phyloP scores from a whole-genome alignment of 1,140 invertebrate genomes.

The Drosophila setifemur region DNA sequence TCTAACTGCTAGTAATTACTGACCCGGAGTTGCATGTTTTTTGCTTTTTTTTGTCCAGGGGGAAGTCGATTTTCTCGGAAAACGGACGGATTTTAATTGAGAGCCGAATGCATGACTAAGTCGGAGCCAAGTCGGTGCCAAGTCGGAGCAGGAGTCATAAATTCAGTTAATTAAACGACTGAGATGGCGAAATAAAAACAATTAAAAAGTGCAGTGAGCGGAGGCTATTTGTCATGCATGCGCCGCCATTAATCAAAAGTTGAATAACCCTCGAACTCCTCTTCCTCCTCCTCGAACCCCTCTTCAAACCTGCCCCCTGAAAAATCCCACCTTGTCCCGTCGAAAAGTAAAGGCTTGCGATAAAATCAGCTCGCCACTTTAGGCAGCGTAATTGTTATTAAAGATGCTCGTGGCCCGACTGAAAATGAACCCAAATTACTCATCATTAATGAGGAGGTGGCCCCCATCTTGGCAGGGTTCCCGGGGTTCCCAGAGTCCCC shows the following conservation, averaged over 20 bases:
- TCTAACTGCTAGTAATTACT: conserved; percentile 66
- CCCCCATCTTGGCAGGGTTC: not conserved
- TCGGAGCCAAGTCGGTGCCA: conserved; percentile 2
- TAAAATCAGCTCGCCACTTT: conserved; percentile 29
- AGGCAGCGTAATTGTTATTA: conserved; percentile 52
- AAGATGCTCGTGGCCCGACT: conserved; percentile 42
- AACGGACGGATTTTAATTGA: conserved; percentile 57
- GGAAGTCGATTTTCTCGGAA: conserved; percentile 47
- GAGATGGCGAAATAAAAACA: conserved; percentile 34
- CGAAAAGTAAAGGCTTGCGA: conserved; percentile 39
- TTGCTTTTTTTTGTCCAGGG: too few species aligned
- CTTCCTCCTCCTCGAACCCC: too few species aligned
- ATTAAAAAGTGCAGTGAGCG: conserved; percentile 60
- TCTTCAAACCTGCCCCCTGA: not conserved
- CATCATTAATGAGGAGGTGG: conserved; percentile 62
- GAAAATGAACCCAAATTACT: conserved; percentile 60
- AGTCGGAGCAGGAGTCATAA: conserved; percentile 26
- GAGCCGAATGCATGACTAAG: conserved; percentile 51
- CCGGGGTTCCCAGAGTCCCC: not conserved
- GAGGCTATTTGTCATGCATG: conserved; percentile 66
- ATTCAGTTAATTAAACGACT: conserved; percentile 60
- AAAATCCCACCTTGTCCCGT: not conserved
- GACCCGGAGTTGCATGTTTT: conserved; percentile 36
- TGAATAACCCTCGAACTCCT: conserved; percentile 59
- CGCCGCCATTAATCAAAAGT: conserved; percentile 75